Evolutionary conservation across 1,140 invertebrate genomes (phyloP).

Genomic region (Drosophila lacteicornis): DNA sequence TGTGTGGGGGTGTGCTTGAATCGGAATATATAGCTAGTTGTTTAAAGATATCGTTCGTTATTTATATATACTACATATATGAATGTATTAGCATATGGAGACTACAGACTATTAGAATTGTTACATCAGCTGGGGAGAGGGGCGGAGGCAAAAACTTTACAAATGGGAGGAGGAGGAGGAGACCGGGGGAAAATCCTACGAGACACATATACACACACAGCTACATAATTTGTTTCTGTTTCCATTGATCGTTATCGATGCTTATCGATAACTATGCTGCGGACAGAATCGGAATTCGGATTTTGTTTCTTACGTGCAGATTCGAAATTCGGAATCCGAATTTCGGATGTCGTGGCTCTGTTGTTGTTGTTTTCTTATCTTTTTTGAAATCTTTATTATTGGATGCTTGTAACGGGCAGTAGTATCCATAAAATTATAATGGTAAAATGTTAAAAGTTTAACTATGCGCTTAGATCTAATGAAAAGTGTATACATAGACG

Average conservation of each 20-base stretch:
- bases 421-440: constrained; percentile 84
- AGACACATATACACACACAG: constrained; percentile 69
- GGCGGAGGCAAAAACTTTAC: constrained; percentile 60
- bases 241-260: no score
- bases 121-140: constrained; percentile 53
- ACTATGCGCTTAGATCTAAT: constrained; percentile 85
- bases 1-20: constrained; percentile 59
- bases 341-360: neutral
- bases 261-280: constrained; percentile 20
- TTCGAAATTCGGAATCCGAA: neutral
- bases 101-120: constrained; percentile 74
- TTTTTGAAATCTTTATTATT: constrained; percentile 85
- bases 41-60: constrained; percentile 66
- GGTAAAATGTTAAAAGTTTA: constrained; percentile 85
- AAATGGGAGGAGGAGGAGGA: constrained; percentile 25
- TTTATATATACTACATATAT: constrained; percentile 72
- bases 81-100: constrained; percentile 75
- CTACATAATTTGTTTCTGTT: constrained; percentile 20
- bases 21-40: constrained; percentile 76
- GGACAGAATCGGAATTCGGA: constrained; percentile 14
- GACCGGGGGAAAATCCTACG: constrained; percentile 54
- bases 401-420: constrained; percentile 85
- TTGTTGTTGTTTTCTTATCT: constrained; percentile 29
- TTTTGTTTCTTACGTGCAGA: constrained; percentile 15
- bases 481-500: constrained; percentile 85